Conservation (phyloP, 2,797 vertebrate species). For the Cygnus olor region DNA sequence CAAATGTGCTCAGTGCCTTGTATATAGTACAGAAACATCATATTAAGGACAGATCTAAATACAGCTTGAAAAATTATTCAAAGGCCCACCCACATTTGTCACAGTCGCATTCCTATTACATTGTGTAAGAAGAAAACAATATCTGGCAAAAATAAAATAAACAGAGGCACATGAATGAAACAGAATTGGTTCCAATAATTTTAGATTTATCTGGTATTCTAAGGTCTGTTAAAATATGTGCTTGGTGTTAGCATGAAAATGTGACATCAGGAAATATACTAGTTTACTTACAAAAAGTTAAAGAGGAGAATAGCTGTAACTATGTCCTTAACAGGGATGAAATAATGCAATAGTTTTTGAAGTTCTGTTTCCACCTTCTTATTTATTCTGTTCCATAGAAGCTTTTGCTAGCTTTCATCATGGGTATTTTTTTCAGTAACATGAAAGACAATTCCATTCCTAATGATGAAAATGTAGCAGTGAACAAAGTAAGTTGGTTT, state of each 20-base stretch:
- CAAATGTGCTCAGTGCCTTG: accelerated
- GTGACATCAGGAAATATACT: background rate
- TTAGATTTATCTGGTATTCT: background rate
- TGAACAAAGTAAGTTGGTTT: background rate
- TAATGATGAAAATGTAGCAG: background rate
- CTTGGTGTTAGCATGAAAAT: background rate
- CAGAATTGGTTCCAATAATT: background rate
- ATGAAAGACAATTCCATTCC: background rate
- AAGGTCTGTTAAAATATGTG: background rate
- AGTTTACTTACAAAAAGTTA: background rate
- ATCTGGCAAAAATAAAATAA: conserved; percentile 53
- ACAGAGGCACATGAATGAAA: conserved; percentile 1
- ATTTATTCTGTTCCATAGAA: background rate
- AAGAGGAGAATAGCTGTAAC: background rate
- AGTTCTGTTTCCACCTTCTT: background rate
- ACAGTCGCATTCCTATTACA: conserved; percentile 43
- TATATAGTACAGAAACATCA: background rate
- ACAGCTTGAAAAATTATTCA: background rate
- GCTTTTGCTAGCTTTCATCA: background rate
- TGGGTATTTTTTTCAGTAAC: background rate
- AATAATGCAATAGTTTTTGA: background rate
- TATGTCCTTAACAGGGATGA: background rate
- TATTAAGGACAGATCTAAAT: background rate
- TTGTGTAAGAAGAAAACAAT: conserved; percentile 46
- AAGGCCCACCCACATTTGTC: conserved; percentile 25